phyloP scores from a whole-genome alignment of 2,113 vertebrate species.

The Aspiorhynchus laticeps region DNA sequence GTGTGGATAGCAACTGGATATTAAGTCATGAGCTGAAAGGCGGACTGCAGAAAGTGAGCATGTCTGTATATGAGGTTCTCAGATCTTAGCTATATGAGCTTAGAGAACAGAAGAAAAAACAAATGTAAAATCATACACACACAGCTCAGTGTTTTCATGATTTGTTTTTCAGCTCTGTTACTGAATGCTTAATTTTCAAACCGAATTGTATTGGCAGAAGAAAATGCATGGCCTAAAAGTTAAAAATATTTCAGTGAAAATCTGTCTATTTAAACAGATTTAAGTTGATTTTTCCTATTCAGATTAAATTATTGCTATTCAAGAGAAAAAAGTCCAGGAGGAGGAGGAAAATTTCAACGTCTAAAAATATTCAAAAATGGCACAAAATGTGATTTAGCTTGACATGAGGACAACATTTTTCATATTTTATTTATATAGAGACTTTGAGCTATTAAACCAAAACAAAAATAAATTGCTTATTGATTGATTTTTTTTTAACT shows the following conservation, averaged over 20 bases:
- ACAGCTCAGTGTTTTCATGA: not conserved
- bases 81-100: not conserved
- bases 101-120: too few relatives aligned
- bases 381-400: not conserved
- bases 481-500: not conserved
- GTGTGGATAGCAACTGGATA: not conserved
- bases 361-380: not conserved
- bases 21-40: not conserved
- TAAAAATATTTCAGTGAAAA: not conserved
- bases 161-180: not conserved
- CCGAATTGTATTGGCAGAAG: not conserved
- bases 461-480: too few relatives aligned
- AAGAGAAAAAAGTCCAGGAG: not conserved
- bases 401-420: not conserved
- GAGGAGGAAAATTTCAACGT: not conserved
- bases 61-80: not conserved
- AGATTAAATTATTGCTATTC: not conserved
- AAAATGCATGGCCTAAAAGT: not conserved
- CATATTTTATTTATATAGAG: not conserved
- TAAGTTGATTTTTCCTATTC: not conserved
- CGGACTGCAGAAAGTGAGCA: not conserved
- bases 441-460: too few relatives aligned
- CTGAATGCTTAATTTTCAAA: not conserved
- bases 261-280: not conserved
- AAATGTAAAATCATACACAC: not conserved